Evolutionary conservation across 2,888 invertebrate genomes (phyloP), one percentile per base, ranked within the genome.

Genomic region (Stenotaenia linearis): DNA sequence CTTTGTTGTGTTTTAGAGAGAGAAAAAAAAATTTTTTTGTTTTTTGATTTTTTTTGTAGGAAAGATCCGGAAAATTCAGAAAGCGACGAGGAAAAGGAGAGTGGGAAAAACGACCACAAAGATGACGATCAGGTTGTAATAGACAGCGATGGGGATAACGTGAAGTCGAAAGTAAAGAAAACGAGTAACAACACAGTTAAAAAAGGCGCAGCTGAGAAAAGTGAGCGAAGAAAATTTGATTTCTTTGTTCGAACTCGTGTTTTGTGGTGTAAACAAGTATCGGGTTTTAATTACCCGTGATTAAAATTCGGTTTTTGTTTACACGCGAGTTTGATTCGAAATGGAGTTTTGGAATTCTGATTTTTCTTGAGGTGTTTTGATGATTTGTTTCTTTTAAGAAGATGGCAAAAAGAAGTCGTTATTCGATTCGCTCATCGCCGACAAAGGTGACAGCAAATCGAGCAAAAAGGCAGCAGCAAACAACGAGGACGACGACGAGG

Each of bases 401-500:
- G 78, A 45, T 28, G 45, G 25, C 40, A 77, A 77, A 23, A 23
- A 77, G 50, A 77, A 77, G 28, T 77, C 78, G 37, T 28, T 69
- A 10, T 79, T 78, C 1, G 82, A 81, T 23, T 32, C 25, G 1
- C 61, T 77, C 23, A 30, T 77, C 21, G 78, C 76, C 10, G 75
- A 56, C 0, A 79, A 80, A 40, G 80, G 81, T 74, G 74, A 77
- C 25, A 81, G 80, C 37, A 81, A 80, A n/a, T 79, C 81, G 81
- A 81, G 61, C 81, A 82, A 23, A 81, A 80, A 80, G 10, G 69
- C 80, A 1, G 28, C 37, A 10, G 35, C 4, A 10, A 23, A 32
- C 30, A 40, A 61, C 25, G 75, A 28, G 9, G 82, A 82, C n/a
- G 82, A 28, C n/a, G 82, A 82, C n/a, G 82, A 74, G 18, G 81